A percentile compares a stretch with the other conserved stretches of the same genome.
These are phyloP conservation scores for Sibirionetta formosa DNA, from an alignment of 2,797 vertebrate species.

Conservation along the genomic window DNA sequence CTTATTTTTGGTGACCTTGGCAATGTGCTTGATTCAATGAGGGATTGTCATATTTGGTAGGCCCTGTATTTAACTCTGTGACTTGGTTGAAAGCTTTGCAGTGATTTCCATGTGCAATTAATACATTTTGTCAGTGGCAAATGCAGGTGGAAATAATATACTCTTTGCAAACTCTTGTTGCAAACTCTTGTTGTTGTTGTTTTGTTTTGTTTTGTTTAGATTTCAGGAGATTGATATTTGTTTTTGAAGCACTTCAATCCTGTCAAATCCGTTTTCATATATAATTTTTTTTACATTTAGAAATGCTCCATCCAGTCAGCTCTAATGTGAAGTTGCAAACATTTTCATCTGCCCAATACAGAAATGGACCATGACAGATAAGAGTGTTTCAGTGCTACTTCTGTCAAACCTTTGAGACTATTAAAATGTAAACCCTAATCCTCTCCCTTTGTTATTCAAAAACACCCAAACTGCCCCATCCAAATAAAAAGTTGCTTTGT, in stretches of 20 bases:
- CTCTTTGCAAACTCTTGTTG: constrained; percentile 35
- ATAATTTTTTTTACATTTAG: background rate
- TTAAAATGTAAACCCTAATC: constrained; percentile 7
- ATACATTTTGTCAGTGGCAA: constrained; percentile 27
- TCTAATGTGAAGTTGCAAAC: background rate
- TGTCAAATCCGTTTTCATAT: constrained; percentile 21
- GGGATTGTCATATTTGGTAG: constrained; percentile 61
- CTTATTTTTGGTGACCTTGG: constrained; percentile 55
- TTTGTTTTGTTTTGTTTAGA: background rate
- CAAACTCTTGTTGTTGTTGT: background rate
- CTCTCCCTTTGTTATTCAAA: constrained; percentile 5
- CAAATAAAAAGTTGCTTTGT: background rate
- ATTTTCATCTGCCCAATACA: constrained; percentile 21
- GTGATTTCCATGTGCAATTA: constrained; percentile 75
- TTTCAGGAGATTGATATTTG: constrained; percentile 7
- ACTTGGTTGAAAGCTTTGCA: constrained; percentile 47
- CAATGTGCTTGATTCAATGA: background rate
- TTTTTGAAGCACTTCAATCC: constrained; percentile 21
- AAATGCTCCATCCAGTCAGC: background rate
- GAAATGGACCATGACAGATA: constrained; percentile 19
- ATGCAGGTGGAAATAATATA: background rate
- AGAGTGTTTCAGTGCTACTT: background rate
- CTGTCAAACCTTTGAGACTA: background rate
- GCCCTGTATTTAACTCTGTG: constrained; percentile 21
- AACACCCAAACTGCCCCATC: background rate